phyloP scores from a whole-genome alignment of 2,888 invertebrate genomes.

The Morpho deidamia region DNA sequence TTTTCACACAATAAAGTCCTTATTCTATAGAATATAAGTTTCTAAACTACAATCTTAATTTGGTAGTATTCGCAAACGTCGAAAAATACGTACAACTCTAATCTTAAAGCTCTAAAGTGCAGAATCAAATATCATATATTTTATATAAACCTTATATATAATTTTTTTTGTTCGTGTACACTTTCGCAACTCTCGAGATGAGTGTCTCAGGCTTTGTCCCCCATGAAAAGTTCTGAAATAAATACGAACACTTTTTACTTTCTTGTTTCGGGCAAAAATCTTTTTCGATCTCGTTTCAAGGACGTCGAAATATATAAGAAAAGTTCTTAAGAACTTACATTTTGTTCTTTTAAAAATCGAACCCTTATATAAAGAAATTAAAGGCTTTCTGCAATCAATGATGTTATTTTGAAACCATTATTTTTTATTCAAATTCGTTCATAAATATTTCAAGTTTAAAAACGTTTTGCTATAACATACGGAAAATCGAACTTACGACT shows the following conservation, averaged over 20 bases:
- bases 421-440: no score
- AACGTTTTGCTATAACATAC: no score
- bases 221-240: constrained; percentile 26
- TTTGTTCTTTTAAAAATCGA: neutral
- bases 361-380: no score
- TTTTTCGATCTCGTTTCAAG: constrained; percentile 15
- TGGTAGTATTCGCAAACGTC: constrained; percentile 5
- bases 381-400: no score
- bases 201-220: constrained; percentile 51
- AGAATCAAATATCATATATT: constrained; percentile 29
- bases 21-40: constrained; percentile 17
- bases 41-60: constrained; percentile 7
- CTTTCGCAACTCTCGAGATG: constrained; percentile 53
- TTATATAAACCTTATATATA: constrained; percentile 19
- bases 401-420: no score
- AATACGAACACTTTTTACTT: constrained; percentile 24
- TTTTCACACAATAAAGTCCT: constrained; percentile 18
- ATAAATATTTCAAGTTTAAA: no score
- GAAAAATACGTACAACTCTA: constrained; percentile 12
- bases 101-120: constrained; percentile 32
- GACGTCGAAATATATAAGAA: constrained; percentile 6
- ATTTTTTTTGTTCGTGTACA: constrained; percentile 47
- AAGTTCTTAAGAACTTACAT: neutral
- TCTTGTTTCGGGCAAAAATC: constrained; percentile 23
- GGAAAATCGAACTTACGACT: no score